phyloP scores from a whole-genome alignment of 2,888 invertebrate genomes.

The Acanthoscelides obtectus region DNA sequence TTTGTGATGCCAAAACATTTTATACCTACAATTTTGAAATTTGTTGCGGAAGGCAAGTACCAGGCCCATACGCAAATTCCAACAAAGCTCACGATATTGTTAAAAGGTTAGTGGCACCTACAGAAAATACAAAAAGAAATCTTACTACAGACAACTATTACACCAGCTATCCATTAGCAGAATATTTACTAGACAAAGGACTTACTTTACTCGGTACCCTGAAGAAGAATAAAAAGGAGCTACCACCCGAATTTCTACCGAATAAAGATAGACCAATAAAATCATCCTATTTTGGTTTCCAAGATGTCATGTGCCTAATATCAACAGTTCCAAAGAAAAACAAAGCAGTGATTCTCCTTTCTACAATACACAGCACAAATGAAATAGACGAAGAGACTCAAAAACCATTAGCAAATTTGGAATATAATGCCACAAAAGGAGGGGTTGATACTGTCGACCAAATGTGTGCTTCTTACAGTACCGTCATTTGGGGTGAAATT shows the following conservation, averaged over 20 bases:
- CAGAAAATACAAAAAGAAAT: background rate
- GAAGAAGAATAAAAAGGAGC: background rate
- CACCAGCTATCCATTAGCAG: too few relatives aligned
- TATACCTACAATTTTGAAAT: too few relatives aligned
- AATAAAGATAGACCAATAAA: background rate
- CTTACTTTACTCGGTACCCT: background rate
- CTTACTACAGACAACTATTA: background rate
- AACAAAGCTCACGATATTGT: background rate
- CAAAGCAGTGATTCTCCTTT: background rate
- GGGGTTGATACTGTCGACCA: background rate
- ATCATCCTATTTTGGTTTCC: background rate
- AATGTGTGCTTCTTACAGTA: too few relatives aligned
- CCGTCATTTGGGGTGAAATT: too few relatives aligned
- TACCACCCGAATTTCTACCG: too few relatives aligned
- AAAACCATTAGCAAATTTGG: constrained; percentile 3
- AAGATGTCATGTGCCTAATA: background rate
- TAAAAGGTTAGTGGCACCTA: background rate
- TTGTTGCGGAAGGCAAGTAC: background rate
- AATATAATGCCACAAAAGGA: too few relatives aligned
- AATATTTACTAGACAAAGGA: too few relatives aligned
- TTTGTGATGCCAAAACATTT: too few relatives aligned
- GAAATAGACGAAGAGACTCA: background rate
- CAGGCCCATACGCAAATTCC: background rate
- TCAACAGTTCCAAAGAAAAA: background rate
- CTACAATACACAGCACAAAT: background rate